Conservation (phyloP, 2,888 invertebrate species). For the Synanthedon andrenaeformis region DNA sequence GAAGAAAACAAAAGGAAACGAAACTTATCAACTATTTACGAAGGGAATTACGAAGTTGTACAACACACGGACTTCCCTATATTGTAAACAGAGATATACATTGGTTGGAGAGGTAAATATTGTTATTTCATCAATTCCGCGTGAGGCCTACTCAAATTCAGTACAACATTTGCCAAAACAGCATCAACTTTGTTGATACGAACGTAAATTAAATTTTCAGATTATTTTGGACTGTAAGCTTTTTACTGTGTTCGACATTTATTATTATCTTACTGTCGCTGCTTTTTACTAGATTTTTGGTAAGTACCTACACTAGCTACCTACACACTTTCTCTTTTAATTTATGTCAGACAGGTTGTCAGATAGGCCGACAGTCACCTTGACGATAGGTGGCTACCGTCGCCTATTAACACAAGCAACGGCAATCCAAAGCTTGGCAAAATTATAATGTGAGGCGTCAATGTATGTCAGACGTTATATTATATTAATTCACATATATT, state of each 20-base stretch:
- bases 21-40: constrained; percentile 38
- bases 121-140: constrained; percentile 1
- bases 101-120: constrained; percentile 40
- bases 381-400: too few species aligned
- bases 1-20: constrained; percentile 25
- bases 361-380: too few species aligned
- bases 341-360: too few species aligned
- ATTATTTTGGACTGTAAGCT: constrained; percentile 42
- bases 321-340: neutral
- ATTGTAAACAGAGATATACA: constrained; percentile 38
- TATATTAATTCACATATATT: too few species aligned
- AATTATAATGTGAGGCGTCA: too few species aligned
- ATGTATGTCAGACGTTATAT: too few species aligned
- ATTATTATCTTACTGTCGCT: constrained; percentile 29
- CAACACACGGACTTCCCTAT: constrained; percentile 48
- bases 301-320: constrained; percentile 23
- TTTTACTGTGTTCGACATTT: constrained; percentile 24
- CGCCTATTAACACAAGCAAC: too few species aligned
- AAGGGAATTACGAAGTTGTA: constrained; percentile 37
- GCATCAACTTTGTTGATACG: neutral
- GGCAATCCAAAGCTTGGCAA: too few species aligned
- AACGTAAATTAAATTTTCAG: constrained; percentile 23
- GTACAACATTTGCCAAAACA: neutral
- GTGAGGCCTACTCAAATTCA: neutral
- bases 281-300: constrained; percentile 42